Base-by-base conservation (phyloP, 2,888 invertebrate species). In the Parnassius smintheus region DNA sequence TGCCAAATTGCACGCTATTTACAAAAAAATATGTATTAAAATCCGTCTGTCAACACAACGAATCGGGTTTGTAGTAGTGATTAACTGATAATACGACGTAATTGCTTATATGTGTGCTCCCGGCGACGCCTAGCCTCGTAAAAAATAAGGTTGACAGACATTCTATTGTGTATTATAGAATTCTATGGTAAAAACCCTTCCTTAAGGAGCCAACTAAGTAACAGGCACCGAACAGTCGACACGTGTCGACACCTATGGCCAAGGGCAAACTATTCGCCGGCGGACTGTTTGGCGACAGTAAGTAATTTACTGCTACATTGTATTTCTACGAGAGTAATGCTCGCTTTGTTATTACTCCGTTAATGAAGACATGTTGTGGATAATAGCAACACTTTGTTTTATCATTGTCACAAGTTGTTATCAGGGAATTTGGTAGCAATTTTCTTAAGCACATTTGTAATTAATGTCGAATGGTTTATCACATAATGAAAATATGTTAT, bases 201-300 rank as follows among this genome's bases (percentile, higher is more conserved):
- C 18, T 18, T 18, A 18, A 18, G 18, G 18, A 18, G 18, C 18
- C 18, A 18, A 18, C 18, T 18, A 18, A 18, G 18, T 18, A 18
- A 18, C 18, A 18, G 7, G 35, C 35, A 35, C 35, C 4, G 7
- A 35, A 35, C 35, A 9, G 7, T 46, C 56, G 52, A 56, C 46
- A 46, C 45, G 67, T 71, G 74, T 77, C 80, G 82, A 50, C 52
- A 56, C 18, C 70, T 72, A 9, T 81, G 88, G 80, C 66, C 55
- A 81, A 68, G 22, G 68, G 57, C 83, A 70, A 87, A 86, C 83
- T 86, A 89, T 88, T 84, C 84, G 80, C 70, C 82, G 85, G 85
- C 78, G 83, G 78, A 81, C 84, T 85, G 85, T 88, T 86, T 83
- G 88, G 86, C 86, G 89, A 89, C 89, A 88, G 86, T 86, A 86